A percentile compares a stretch with the other conserved stretches of the same genome.
Conservation (phyloP, 2,113 vertebrate species). For the Otus sunia region DNA sequence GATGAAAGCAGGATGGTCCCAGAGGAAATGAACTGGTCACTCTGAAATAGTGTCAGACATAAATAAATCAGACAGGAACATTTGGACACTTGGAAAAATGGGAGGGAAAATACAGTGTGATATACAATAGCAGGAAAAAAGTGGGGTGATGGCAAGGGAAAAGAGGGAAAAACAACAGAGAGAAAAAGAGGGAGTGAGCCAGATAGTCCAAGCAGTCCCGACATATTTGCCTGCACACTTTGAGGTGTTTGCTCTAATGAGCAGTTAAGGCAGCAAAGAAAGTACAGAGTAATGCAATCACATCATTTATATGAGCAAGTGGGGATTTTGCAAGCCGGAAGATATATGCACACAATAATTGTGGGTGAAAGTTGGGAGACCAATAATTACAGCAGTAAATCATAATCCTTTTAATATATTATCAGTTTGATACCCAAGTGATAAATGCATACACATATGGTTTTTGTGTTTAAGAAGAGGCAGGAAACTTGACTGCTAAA, state of each 20-base stretch:
- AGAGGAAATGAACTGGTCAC: slow-evolving; percentile 28
- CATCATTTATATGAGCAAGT: slow-evolving; percentile 20
- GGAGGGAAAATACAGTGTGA: not conserved
- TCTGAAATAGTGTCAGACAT: slow-evolving; percentile 34
- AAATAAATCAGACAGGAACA: slow-evolving; percentile 34
- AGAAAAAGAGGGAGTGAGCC: not conserved
- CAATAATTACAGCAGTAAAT: slow-evolving; percentile 60
- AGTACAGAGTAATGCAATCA: not conserved
- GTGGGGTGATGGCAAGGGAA: not conserved
- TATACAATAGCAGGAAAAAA: slow-evolving; percentile 4
- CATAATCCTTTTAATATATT: slow-evolving; percentile 60
- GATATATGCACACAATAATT: slow-evolving; percentile 47
- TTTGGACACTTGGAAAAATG: slow-evolving; percentile 36
- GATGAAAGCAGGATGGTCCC: slow-evolving; percentile 15
- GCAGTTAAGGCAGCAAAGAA: slow-evolving; percentile 26
- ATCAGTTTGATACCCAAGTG: slow-evolving; percentile 44
- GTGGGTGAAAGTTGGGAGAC: slow-evolving; percentile 44
- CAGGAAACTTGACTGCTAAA: slow-evolving; percentile 14
- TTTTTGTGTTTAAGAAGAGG: not conserved
- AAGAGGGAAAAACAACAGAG: not conserved
- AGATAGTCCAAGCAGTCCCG: not conserved
- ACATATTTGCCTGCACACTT: slow-evolving; percentile 2
- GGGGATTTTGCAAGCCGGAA: slow-evolving; percentile 34
- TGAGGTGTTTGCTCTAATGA: slow-evolving; percentile 50
- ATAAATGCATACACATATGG: not conserved